Base-by-base conservation (phyloP, 2,888 invertebrate genomes). In the Adelphocoris suturalis region DNA sequence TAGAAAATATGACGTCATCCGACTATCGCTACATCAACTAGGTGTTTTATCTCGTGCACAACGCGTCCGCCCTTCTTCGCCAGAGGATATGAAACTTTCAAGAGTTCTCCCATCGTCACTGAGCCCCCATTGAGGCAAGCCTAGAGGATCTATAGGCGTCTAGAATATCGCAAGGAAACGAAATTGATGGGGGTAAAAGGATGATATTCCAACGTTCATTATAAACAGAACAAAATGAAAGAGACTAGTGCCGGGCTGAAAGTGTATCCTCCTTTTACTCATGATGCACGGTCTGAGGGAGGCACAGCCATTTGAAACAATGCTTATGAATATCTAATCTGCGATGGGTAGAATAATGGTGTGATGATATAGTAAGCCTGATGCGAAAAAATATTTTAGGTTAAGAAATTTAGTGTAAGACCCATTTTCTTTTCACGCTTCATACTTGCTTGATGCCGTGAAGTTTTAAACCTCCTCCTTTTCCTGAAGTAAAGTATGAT, bases 21-120 rank as follows among this genome's bases (percentile, higher is more conserved):
- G 61, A 61, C 68, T 68, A 23, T 23, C 68, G 13, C 27, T 68
- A 68, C 68, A 68, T 27, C 68, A 68, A 19, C 68, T 68, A 68
- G 68, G 7, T 68, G 68, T 68, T 68, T 68, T 68, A 23, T 68
- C 68, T 68, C 68, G 2, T 68, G 68, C 12, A 23, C 68, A 23
- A 19, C 61, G 61, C 61, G 52, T 52, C 19, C 19, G 11, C 12
- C 19, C 5, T 61, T 61, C 61, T 61, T 19, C 19, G 68, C 19
- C 12, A 68, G 23, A 5, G 23, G 68, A 68, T 68, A 27, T 68
- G 68, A 68, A 68, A 68, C 7, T 68, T 68, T 11, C 68, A 11
- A 23, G 23, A 7, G 68, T 23, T 68, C 11, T 27, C 23, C n/a
- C 61, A 19, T 61, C 61, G 61, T 16, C 9, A n/a, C n/a, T 68